Base-by-base conservation (phyloP, 1,140 invertebrate genomes). In the Gonatopus flavifemur region DNA sequence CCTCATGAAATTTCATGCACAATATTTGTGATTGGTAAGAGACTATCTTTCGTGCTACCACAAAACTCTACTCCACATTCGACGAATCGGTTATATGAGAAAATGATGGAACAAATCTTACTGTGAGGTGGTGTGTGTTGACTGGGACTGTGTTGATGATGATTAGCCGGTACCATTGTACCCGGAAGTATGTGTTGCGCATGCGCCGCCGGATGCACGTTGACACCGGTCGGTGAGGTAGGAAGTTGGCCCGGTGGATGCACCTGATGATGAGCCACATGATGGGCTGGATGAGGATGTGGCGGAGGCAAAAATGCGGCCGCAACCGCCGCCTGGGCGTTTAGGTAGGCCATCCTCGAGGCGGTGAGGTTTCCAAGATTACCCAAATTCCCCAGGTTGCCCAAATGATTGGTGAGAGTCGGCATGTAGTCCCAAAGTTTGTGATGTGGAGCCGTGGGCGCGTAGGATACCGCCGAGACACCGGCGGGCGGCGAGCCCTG, bases 251-350 rank as follows among this genome's bases (percentile, higher is more conserved):
- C 69, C 24, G 72, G 61, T 59, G 76, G 74, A 55, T 78, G 76
- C 50, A 77, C 69, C 66, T 78, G 74, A 62, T 78, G 76, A 64
- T 77, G 74, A 32, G 72, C 50, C 64, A 77, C 69, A 49, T 75
- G 74, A 62, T 80, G 74, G 2, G 70, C 71, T 4, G 74, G 69
- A 70, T 82, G 62, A 50, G 80, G 64, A 70, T 81, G 70, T 6
- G 84, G 83, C 52, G 86, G 85, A 15, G 87, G 90, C 52, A 92
- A 80, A 78, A 93, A 93, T 36, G 89, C 89, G 5, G 89, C 89
- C 1, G 90, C 89, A n/a, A 91, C 89, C 8, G 90, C 89, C 16
- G 90, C 89, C 70, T 91, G 90, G 22, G 90, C 89, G 75, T 92
- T 91, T 66, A 91, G 87, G 62, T 91, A 91, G n/a, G 88, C 88